Conservation (phyloP, 1,140 invertebrate species). For the Drosophila parvula region DNA sequence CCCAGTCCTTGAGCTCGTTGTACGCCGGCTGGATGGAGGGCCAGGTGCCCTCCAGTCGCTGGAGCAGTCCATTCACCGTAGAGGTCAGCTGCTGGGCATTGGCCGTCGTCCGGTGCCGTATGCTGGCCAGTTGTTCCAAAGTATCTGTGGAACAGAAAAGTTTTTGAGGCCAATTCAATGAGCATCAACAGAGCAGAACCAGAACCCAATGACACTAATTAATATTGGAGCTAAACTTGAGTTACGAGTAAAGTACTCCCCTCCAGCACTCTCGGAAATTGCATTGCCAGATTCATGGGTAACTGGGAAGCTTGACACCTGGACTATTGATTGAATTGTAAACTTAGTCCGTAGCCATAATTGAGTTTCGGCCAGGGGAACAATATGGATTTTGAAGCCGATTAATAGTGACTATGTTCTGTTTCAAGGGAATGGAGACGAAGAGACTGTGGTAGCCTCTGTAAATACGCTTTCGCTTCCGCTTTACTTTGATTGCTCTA, state of each 20-base stretch:
- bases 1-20: conserved; percentile 69
- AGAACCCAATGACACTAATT: conserved; percentile 62
- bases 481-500: conserved; percentile 51
- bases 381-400: conserved; percentile 19
- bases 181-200: conserved; percentile 40
- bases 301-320: conserved; percentile 20
- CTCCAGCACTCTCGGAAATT: conserved; percentile 33
- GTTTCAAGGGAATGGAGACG: not conserved
- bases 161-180: conserved; percentile 59
- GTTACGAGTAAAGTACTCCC: not conserved
- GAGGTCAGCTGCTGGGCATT: conserved; percentile 79
- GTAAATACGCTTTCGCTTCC: not conserved
- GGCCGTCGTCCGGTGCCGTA: conserved; percentile 75
- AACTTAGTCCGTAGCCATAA: conserved; percentile 58
- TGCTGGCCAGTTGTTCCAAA: conserved; percentile 76
- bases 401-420: conserved; percentile 12
- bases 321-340: conserved; percentile 67
- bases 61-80: conserved; percentile 71
- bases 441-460: not conserved
- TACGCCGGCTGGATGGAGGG: conserved; percentile 67
- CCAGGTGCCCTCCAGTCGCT: conserved; percentile 71
- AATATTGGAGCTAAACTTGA: conserved; percentile 59
- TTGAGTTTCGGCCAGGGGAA: conserved; percentile 42
- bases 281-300: conserved; percentile 20
- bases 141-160: conserved; percentile 61